These are phyloP conservation scores for Hirtodrosophila histrioides DNA, from an alignment of 2,888 invertebrate genomes.

Conservation along the genomic window DNA sequence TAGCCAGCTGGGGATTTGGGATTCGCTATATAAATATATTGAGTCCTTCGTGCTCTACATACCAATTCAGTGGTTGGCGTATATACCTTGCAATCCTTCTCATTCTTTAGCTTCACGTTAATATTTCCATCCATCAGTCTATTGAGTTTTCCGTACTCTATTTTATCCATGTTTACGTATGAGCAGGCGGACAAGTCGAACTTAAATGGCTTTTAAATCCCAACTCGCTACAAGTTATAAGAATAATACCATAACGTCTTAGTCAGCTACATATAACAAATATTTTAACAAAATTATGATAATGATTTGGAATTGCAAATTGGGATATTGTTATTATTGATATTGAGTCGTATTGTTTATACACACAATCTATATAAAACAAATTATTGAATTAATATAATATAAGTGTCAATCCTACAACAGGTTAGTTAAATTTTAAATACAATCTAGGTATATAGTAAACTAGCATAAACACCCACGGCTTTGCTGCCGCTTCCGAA, in stretches of 20 bases:
- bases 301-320: too few species aligned
- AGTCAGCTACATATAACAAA: too few species aligned
- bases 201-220: conserved; percentile 6
- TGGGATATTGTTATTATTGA: too few species aligned
- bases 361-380: too few species aligned
- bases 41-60: neutral
- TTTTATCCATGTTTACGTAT: conserved; percentile 60
- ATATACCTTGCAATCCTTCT: conserved; percentile 52
- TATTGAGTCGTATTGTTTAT: too few species aligned
- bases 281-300: too few species aligned
- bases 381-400: too few species aligned
- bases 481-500: too few species aligned
- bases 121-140: conserved; percentile 35
- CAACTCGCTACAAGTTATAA: conserved; percentile 7
- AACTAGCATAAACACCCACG: too few species aligned
- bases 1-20: conserved; percentile 28
- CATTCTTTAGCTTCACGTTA: neutral
- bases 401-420: too few species aligned
- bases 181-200: conserved; percentile 27
- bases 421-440: too few species aligned
- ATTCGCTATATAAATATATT: neutral
- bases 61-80: conserved; percentile 67
- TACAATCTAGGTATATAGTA: too few species aligned
- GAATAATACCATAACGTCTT: neutral
- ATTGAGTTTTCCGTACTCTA: conserved; percentile 65